Conservation (phyloP, 1,140 invertebrate species). For the Aphelenchoides besseyi region DNA sequence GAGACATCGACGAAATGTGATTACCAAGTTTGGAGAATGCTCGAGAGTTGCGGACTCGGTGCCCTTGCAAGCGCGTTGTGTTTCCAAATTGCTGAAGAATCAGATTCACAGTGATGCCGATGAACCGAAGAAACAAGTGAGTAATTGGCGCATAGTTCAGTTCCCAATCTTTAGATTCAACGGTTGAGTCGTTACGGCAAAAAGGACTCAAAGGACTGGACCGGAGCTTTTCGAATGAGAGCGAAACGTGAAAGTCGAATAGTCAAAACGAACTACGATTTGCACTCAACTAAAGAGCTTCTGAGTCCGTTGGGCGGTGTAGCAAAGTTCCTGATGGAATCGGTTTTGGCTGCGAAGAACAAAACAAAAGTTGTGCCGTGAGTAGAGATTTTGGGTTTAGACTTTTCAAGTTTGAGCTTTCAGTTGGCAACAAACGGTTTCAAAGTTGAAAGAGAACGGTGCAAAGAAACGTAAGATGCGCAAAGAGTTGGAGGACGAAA, state of each 20-base stretch:
- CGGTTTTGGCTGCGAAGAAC: slow-evolving; percentile 16
- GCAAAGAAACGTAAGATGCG: slow-evolving; percentile 29
- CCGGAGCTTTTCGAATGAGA: slow-evolving; percentile 6
- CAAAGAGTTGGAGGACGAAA: slow-evolving; percentile 44
- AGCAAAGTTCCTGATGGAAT: slow-evolving; percentile 13
- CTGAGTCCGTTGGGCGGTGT: slow-evolving; percentile 5
- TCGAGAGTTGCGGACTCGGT: not conserved
- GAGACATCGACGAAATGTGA: slow-evolving; percentile 7
- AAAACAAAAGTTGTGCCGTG: slow-evolving; percentile 20
- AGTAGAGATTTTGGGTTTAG: not conserved
- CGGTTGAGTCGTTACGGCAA: slow-evolving; percentile 3
- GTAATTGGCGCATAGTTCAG: not conserved
- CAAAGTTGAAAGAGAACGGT: slow-evolving; percentile 19
- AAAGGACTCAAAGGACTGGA: slow-evolving; percentile 9
- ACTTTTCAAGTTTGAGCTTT: not conserved
- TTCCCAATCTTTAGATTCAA: not conserved
- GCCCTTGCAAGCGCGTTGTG: slow-evolving; percentile 1
- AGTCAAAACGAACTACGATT: not conserved
- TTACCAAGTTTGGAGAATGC: slow-evolving; percentile 15
- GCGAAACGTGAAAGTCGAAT: not conserved
- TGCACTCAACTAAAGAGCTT: not conserved
- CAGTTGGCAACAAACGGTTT: slow-evolving; percentile 47
- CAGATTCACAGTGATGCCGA: not conserved
- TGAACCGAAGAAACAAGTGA: slow-evolving; percentile 3
- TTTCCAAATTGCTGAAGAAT: slow-evolving; percentile 11